These are phyloP conservation scores for Eilema sororculum DNA, from an alignment of 2,888 invertebrate genomes.

Conservation along the genomic window DNA sequence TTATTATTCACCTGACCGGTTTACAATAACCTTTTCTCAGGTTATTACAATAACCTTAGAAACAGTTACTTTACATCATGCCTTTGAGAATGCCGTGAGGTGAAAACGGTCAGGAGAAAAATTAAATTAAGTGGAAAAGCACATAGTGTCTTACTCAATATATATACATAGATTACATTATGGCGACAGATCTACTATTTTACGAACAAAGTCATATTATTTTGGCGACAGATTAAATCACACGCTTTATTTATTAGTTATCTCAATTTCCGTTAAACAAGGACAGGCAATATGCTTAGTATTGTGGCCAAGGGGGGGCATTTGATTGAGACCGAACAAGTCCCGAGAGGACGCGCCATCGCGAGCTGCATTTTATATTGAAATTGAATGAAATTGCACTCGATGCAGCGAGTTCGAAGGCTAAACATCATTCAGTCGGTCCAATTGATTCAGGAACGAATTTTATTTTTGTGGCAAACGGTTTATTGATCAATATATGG, in stretches of 20 bases:
- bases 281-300: constrained; percentile 29
- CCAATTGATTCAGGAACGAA: constrained; percentile 13
- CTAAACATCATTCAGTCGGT: constrained; percentile 14
- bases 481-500: background rate
- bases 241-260: background rate
- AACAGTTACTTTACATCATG: no score
- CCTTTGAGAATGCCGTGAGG: no score
- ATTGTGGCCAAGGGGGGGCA: constrained; percentile 14
- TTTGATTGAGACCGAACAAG: constrained; percentile 29
- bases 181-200: no score
- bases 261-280: background rate
- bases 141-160: no score
- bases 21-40: no score
- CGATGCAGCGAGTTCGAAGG: constrained; percentile 13
- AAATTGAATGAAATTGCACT: constrained; percentile 30
- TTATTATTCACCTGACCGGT: no score
- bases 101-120: no score
- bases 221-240: no score
- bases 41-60: no score
- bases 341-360: constrained; percentile 25
- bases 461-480: background rate
- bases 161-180: no score
- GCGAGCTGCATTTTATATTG: constrained; percentile 31
- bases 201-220: no score
- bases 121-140: no score